Evolutionary conservation across 2,888 invertebrate genomes (phyloP).

Genomic region (Physocephala rufipes): DNA sequence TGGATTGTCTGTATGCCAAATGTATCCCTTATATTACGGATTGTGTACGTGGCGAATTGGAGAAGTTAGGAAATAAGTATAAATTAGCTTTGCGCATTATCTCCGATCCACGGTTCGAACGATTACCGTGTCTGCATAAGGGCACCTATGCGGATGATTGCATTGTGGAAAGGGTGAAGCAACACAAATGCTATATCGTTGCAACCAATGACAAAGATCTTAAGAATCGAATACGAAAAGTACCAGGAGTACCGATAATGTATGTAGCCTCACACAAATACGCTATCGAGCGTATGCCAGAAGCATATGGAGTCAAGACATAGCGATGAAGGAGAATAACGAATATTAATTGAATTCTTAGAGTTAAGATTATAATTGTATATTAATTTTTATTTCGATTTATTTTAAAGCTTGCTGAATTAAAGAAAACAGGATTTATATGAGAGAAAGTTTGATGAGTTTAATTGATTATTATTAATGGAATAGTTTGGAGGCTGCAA

Average conservation of each 20-base stretch:
- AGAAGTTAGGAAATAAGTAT: conserved; percentile 95
- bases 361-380: no score
- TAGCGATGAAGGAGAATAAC: conserved; percentile 44
- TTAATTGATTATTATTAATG: no score
- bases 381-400: no score
- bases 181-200: conserved; percentile 99
- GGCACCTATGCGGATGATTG: conserved; percentile 99
- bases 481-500: no score
- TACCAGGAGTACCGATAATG: conserved; percentile 99
- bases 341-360: neutral
- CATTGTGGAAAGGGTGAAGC: conserved; percentile 91
- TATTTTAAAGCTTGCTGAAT: neutral
- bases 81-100: conserved; percentile 93
- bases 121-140: conserved; percentile 92
- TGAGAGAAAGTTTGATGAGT: neutral
- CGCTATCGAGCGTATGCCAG: conserved; percentile 98
- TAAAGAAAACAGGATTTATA: neutral
- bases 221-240: conserved; percentile 93
- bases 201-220: conserved; percentile 99
- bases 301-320: conserved; percentile 88
- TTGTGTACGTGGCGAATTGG: conserved; percentile 96
- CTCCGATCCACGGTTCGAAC: conserved; percentile 93
- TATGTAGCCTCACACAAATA: conserved; percentile 92
- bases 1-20: conserved; percentile 99
- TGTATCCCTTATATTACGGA: conserved; percentile 98